Base-by-base conservation (phyloP, 2,113 vertebrate species). In the Crotalus viridis region DNA sequence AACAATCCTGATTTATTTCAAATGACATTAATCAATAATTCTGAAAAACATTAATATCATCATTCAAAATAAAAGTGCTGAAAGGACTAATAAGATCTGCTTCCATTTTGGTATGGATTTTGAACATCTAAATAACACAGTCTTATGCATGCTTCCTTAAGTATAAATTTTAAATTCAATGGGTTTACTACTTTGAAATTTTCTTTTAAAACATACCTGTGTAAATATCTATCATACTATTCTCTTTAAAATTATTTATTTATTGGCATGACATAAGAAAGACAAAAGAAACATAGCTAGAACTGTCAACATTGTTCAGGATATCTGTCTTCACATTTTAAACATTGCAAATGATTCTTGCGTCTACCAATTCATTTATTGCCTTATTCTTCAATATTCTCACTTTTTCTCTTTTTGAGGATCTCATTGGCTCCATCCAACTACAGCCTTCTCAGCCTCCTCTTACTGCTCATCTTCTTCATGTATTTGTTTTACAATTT, bases 181-280 rank as follows among this genome's bases (percentile, higher is more conserved):
- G 21, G 43, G 33, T 12, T 81, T 81, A 17, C n/a, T 39, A 57
- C 55, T 56, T 55, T 55, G 54, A 89, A 6, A 43, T 96, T 95
- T 96, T 93, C 94, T 94, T 90, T 59, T 61, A 59, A 96, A 95
- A 93, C 94, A 95, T 91, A 90, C 17, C 39, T 81, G 33, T 81
- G 33, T 8, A 21, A 81, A 43, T 43, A 43, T 43, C 33, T 43
- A 43, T 8, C 17, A 43, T 81, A 19, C 74, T 39, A 43, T 81
- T 43, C 7, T 81, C 19, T 81, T 81, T 3, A 81, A 15, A 39
- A 39, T 81, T 81, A 43, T 43, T 81, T 81, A 81, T 81, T 81
- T 81, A 43, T 81, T 81, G 74, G 74, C 17, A 81, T 1, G 17
- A 33, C 7, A 43, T 81, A 81, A 81, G 6, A 81, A 81, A 81